Percentiles rank a stretch among this genome's conserved stretches.
phyloP scores from a whole-genome alignment of 2,888 invertebrate species.

The Dryobota labecula region DNA sequence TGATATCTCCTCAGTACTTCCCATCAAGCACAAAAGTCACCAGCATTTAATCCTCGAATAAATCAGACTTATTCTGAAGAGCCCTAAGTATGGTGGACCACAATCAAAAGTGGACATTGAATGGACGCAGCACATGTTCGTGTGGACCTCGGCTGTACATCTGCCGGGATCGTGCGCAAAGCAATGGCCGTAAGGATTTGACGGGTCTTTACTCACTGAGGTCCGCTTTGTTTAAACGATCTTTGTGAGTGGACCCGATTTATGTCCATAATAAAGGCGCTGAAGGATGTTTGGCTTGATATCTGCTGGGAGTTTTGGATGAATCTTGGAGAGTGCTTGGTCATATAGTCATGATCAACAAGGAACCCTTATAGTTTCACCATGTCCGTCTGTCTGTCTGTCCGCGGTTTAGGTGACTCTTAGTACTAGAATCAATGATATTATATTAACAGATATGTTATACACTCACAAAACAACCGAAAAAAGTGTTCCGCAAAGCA shows the following conservation, averaged over 20 bases:
- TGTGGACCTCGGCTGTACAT: conserved; percentile 75
- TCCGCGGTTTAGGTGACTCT: no score
- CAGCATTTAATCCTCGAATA: conserved; percentile 62
- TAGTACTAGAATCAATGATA: no score
- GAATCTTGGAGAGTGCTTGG: conserved; percentile 3
- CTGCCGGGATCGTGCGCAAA: conserved; percentile 85
- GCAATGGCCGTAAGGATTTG: conserved; percentile 86
- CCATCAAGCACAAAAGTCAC: conserved; percentile 48
- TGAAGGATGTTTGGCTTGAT: conserved; percentile 57
- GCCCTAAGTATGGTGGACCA: conserved; percentile 70
- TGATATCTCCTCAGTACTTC: conserved; percentile 32
- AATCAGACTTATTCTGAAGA: conserved; percentile 68
- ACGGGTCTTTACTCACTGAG: conserved; percentile 82
- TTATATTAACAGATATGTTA: no score
- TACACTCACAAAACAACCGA: no score
- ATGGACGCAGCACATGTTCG: conserved; percentile 66
- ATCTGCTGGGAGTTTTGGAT: conserved; percentile 26
- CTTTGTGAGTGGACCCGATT: conserved; percentile 72
- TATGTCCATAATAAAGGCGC: conserved; percentile 65
- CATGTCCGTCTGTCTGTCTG: no score
- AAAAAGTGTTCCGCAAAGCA: no score
- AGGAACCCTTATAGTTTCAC: no score
- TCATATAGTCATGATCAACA: neutral
- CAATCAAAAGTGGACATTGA: conserved; percentile 79
- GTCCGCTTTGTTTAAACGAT: conserved; percentile 82